phyloP scores from a whole-genome alignment of 1,140 invertebrate genomes.

The Subanguina moxae region DNA sequence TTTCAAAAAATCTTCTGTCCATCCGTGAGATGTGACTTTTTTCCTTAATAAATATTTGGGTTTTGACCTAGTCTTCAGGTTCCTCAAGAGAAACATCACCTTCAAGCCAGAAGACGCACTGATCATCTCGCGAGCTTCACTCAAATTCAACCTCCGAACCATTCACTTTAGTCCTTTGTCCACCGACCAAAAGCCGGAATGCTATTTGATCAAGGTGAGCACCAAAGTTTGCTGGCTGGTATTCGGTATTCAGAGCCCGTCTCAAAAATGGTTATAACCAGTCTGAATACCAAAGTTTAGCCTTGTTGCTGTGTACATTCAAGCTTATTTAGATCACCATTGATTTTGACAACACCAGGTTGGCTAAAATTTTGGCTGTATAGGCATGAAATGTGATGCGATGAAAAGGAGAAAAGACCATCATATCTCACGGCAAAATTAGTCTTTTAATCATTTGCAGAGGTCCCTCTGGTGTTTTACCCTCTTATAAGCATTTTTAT shows the following conservation, averaged over 20 bases:
- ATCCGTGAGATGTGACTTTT: slow-evolving; percentile 25
- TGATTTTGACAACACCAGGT: slow-evolving; percentile 74
- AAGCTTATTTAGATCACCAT: slow-evolving; percentile 63
- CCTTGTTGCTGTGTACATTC: slow-evolving; percentile 13
- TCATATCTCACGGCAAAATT: too few relatives aligned
- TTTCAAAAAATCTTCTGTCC: slow-evolving; percentile 46
- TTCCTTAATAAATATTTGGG: too few relatives aligned
- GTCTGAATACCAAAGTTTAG: too few relatives aligned
- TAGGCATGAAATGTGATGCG: too few relatives aligned
- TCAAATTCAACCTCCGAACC: slow-evolving; percentile 53
- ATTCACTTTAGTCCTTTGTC: slow-evolving; percentile 48
- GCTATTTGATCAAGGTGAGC: slow-evolving; percentile 48
- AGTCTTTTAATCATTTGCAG: too few relatives aligned
- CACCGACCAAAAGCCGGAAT: slow-evolving; percentile 57
- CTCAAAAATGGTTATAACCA: too few relatives aligned
- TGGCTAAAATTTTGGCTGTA: too few relatives aligned
- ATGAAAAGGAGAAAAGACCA: too few relatives aligned
- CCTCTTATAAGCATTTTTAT: too few relatives aligned
- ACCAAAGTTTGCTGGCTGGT: too few relatives aligned
- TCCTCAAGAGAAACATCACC: slow-evolving; percentile 45
- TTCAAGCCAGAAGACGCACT: slow-evolving; percentile 55
- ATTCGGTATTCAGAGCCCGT: too few relatives aligned
- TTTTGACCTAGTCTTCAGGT: neutral
- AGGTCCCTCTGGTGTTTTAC: too few relatives aligned
- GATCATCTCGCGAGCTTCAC: slow-evolving; percentile 48